These are phyloP conservation scores for Pangasius macronema DNA, from an alignment of 2,797 vertebrate species.

Conservation along the genomic window DNA sequence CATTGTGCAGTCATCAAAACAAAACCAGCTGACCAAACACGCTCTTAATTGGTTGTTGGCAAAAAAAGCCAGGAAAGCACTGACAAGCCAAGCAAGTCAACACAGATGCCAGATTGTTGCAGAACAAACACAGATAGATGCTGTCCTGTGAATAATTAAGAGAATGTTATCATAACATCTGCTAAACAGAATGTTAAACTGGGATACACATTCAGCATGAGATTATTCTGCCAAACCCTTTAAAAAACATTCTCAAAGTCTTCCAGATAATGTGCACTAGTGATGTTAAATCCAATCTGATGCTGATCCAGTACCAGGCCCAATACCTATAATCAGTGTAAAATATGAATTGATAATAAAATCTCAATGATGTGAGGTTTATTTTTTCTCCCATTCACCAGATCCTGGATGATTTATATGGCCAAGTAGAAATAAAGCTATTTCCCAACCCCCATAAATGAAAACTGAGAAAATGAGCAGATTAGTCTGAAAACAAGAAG, in stretches of 20 bases:
- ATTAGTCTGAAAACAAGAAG: not conserved
- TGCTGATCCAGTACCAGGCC: not conserved
- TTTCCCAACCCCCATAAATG: not conserved
- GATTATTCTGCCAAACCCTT: not conserved
- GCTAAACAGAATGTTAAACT: slow-evolving; percentile 9
- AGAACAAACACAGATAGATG: slow-evolving; percentile 10
- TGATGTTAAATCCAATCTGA: not conserved
- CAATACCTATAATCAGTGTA: too few species aligned
- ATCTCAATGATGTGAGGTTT: not conserved
- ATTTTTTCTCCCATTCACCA: not conserved
- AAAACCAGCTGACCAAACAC: slow-evolving; percentile 47
- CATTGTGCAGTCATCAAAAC: slow-evolving; percentile 27
- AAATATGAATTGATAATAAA: not conserved
- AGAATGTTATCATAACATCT: not conserved
- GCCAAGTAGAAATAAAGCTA: not conserved
- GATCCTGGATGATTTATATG: too few species aligned
- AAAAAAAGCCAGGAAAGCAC: slow-evolving; percentile 22
- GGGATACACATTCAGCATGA: not conserved
- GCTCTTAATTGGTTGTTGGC: slow-evolving; percentile 18
- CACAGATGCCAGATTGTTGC: slow-evolving; percentile 2
- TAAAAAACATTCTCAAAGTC: not conserved
- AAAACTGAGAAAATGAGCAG: not conserved
- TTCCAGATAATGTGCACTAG: not conserved
- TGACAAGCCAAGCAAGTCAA: slow-evolving; percentile 15
- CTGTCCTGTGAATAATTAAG: not conserved